These are phyloP conservation scores for Sylvia borin DNA, from an alignment of 2,797 vertebrate species.

Conservation along the genomic window DNA sequence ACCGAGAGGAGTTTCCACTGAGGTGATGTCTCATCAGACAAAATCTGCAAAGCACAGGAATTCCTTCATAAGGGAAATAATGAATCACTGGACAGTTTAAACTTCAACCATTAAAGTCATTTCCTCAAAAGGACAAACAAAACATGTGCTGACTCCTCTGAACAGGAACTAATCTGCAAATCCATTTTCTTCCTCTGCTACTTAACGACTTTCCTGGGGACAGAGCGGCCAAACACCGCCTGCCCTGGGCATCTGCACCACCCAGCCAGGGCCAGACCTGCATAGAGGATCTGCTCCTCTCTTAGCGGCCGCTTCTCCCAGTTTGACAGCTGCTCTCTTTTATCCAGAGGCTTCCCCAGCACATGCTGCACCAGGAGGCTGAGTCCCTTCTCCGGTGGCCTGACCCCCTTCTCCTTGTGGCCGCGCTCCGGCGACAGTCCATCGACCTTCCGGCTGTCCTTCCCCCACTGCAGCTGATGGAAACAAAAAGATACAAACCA, in stretches of 20 bases:
- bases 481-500: background rate
- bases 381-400: conserved; percentile 81
- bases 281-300: conserved; percentile 85
- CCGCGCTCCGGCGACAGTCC: background rate
- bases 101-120: conserved; percentile 17
- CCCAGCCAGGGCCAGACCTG: conserved; percentile 74
- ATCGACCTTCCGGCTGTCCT: background rate
- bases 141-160: background rate
- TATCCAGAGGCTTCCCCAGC: conserved; percentile 86
- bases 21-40: conserved; percentile 43
- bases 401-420: background rate
- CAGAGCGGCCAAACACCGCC: background rate
- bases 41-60: conserved; percentile 50
- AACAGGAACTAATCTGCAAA: conserved; percentile 35
- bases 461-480: conserved; percentile 61
- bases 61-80: conserved; percentile 53
- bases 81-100: conserved; percentile 54
- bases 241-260: background rate
- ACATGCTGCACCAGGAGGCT: conserved; percentile 87
- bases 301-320: conserved; percentile 88
- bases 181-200: background rate
- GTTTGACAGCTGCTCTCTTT: conserved; percentile 88
- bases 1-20: conserved; percentile 17
- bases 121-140: conserved; percentile 9
- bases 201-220: background rate